A percentile compares a stretch with the other conserved stretches of the same genome.
phyloP scores from a whole-genome alignment of 2,888 invertebrate species.

The Marasmarcha lunaedactyla region DNA sequence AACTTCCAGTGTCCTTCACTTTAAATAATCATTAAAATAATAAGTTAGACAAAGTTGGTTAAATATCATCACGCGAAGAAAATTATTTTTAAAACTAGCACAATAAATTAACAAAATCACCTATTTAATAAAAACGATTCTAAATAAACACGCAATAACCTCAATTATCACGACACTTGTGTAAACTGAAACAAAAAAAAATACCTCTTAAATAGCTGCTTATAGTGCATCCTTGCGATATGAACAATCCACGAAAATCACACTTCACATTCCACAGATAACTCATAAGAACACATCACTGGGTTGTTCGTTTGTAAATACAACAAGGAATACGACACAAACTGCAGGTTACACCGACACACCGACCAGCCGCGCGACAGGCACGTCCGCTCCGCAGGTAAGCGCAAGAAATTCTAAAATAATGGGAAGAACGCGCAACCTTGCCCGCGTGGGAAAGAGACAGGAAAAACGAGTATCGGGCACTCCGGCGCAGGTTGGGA shows the following conservation, averaged over 20 bases:
- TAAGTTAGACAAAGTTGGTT: too few relatives aligned
- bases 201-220: slow-evolving; percentile 59
- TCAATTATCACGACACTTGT: slow-evolving; percentile 1
- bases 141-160: not conserved
- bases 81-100: too few relatives aligned
- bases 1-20: too few relatives aligned
- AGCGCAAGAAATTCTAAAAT: slow-evolving; percentile 41
- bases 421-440: slow-evolving; percentile 28
- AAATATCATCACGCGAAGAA: too few relatives aligned
- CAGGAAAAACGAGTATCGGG: slow-evolving; percentile 21
- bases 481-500: slow-evolving; percentile 22
- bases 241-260: slow-evolving; percentile 23
- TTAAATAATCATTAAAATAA: too few relatives aligned
- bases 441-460: slow-evolving; percentile 30
- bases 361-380: too few relatives aligned
- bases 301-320: not conserved
- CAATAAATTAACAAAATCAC: too few relatives aligned
- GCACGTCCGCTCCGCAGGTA: slow-evolving; percentile 35
- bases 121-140: not conserved
- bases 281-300: slow-evolving; percentile 14
- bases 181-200: slow-evolving; percentile 6
- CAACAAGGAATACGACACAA: slow-evolving; percentile 19
- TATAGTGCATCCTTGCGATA: slow-evolving; percentile 55
- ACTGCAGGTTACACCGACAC: too few relatives aligned
- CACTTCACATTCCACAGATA: slow-evolving; percentile 26